phyloP scores from a whole-genome alignment of 1,140 invertebrate species.

The Zaprionus kolodkinae region DNA sequence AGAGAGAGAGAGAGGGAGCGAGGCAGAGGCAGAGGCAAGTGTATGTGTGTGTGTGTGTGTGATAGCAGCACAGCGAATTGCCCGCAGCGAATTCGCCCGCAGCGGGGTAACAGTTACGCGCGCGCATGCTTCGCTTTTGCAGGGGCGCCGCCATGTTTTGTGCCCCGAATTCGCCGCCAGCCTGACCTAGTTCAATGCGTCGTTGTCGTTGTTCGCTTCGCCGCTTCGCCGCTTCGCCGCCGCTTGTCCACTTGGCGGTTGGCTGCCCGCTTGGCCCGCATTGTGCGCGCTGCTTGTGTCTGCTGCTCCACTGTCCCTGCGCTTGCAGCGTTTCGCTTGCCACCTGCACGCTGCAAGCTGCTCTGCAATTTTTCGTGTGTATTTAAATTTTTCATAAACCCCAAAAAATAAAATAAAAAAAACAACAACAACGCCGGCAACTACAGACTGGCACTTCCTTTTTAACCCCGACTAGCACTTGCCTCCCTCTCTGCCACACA shows the following conservation, averaged over 20 bases:
- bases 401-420: not conserved
- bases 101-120: not conserved
- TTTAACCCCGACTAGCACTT: not conserved
- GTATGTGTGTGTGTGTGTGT: not conserved
- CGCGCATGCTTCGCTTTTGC: conserved; percentile 60
- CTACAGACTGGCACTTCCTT: not conserved
- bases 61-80: conserved; percentile 57
- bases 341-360: not conserved
- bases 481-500: not conserved
- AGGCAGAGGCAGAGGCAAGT: too few relatives aligned
- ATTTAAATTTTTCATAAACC: conserved; percentile 61
- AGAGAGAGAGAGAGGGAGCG: not conserved
- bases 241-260: not conserved
- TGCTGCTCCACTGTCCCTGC: not conserved
- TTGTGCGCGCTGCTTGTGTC: not conserved
- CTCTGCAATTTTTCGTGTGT: conserved; percentile 4
- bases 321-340: not conserved
- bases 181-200: conserved; percentile 66
- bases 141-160: not conserved
- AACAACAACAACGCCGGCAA: not conserved
- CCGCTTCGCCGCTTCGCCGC: conserved; percentile 5
- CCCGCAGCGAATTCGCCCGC: conserved; percentile 18
- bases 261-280: not conserved
- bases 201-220: not conserved
- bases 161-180: conserved; percentile 31